A percentile compares a stretch with the other conserved stretches of the same genome.
Evolutionary conservation across 2,113 vertebrate species (phyloP).

Genomic region (Lynx canadensis): DNA sequence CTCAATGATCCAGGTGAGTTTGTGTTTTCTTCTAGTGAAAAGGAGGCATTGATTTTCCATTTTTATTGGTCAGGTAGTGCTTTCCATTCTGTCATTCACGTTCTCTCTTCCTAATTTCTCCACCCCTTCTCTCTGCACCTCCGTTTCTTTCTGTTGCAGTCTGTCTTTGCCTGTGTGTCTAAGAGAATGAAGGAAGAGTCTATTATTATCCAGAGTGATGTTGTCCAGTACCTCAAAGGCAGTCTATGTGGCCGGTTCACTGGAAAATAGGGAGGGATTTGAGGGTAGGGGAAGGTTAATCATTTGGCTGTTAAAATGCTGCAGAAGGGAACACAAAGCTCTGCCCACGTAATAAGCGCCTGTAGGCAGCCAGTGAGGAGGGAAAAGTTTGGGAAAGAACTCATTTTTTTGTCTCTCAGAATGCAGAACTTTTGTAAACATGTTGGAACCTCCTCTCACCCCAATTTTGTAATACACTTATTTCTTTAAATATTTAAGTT

Average conservation of each 20-base stretch:
- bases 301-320: constrained; percentile 38
- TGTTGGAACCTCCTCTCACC: background rate
- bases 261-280: constrained; percentile 80
- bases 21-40: constrained; percentile 78
- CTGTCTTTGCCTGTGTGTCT: background rate
- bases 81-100: background rate
- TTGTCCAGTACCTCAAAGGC: constrained; percentile 83
- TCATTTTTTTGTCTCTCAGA: constrained; percentile 52
- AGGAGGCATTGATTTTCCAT: constrained; percentile 76
- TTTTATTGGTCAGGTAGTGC: constrained; percentile 3
- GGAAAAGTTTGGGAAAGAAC: constrained; percentile 79
- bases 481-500: constrained; percentile 25
- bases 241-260: constrained; percentile 77
- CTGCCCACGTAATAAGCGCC: constrained; percentile 61
- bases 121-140: background rate
- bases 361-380: constrained; percentile 51
- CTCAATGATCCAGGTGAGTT: constrained; percentile 79
- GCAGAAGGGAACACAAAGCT: constrained; percentile 50
- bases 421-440: constrained; percentile 72
- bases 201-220: constrained; percentile 82
- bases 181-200: constrained; percentile 58
- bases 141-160: background rate
- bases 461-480: background rate
- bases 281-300: constrained; percentile 50
- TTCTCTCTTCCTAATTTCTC: background rate